Conservation (phyloP, 2,113 vertebrate species). For the Dipodomys spectabilis region DNA sequence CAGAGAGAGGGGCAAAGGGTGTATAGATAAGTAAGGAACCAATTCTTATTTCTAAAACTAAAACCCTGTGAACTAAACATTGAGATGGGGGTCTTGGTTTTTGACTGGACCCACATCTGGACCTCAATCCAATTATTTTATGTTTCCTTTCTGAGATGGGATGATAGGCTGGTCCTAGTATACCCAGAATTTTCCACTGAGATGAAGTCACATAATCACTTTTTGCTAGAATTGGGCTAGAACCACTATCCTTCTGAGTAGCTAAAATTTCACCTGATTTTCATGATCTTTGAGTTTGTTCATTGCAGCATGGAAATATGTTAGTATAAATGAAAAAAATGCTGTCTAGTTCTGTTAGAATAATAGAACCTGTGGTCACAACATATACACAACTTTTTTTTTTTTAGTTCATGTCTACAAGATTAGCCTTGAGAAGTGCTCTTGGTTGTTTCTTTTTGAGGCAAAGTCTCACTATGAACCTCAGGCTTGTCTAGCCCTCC, state of each 20-base stretch:
- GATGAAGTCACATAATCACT: too few species aligned
- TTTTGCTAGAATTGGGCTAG: too few species aligned
- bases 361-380: constrained; percentile 13
- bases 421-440: neutral
- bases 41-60: constrained; percentile 12
- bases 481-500: neutral
- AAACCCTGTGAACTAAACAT: neutral
- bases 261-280: too few species aligned
- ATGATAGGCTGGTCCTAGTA: too few species aligned
- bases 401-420: constrained; percentile 17
- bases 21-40: neutral
- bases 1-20: too few species aligned
- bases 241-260: too few species aligned
- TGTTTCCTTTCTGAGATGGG: too few species aligned
- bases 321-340: constrained; percentile 6
- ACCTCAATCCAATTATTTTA: too few species aligned
- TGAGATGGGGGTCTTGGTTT: neutral
- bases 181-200: too few species aligned
- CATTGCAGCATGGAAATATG: neutral
- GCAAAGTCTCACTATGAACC: neutral
- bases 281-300: neutral
- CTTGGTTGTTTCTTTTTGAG: neutral
- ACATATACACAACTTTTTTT: neutral
- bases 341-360: neutral
- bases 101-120: too few species aligned